Percentiles rank a stretch among this genome's conserved stretches.
phyloP scores from a whole-genome alignment of 2,888 invertebrate genomes.

The Taphrorychus bicolor region DNA sequence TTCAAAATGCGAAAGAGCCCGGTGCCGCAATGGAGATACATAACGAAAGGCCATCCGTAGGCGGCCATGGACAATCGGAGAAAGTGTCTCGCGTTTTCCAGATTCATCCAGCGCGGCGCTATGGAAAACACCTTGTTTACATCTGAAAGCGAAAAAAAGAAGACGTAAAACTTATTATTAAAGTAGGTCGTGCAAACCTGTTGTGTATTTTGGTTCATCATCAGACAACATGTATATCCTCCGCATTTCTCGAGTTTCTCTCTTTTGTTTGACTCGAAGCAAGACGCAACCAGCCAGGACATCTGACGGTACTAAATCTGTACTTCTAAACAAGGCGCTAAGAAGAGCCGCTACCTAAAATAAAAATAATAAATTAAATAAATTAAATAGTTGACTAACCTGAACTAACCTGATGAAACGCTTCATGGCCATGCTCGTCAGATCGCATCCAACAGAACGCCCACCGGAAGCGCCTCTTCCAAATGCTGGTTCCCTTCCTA shows the following conservation, averaged over 20 bases:
- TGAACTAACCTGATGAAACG: constrained; percentile 80
- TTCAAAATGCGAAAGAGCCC: constrained; percentile 76
- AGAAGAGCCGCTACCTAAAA: constrained; percentile 69
- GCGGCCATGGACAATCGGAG: constrained; percentile 81
- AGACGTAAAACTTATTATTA: constrained; percentile 11
- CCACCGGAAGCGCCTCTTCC: constrained; percentile 78
- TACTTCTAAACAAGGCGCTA: constrained; percentile 80
- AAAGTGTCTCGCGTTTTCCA: constrained; percentile 78
- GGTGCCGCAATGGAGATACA: constrained; percentile 77
- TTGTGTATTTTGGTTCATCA: constrained; percentile 72
- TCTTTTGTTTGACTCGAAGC: constrained; percentile 77
- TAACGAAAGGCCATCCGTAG: constrained; percentile 88
- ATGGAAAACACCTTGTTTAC: constrained; percentile 66
- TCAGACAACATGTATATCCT: constrained; percentile 69
- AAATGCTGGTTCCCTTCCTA: constrained; percentile 73
- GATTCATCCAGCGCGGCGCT: constrained; percentile 81
- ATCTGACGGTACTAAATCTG: constrained; percentile 88
- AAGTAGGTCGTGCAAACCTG: no score
- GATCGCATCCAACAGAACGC: constrained; percentile 75
- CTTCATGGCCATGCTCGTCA: constrained; percentile 79
- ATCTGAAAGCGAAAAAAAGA: constrained; percentile 57
- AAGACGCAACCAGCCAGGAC: constrained; percentile 87
- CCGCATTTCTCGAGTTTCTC: constrained; percentile 74
- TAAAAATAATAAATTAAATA: background rate
- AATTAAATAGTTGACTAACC: background rate